Evolutionary conservation across 1,140 invertebrate species (phyloP).

Genomic region (Mesaphorura yosii): DNA sequence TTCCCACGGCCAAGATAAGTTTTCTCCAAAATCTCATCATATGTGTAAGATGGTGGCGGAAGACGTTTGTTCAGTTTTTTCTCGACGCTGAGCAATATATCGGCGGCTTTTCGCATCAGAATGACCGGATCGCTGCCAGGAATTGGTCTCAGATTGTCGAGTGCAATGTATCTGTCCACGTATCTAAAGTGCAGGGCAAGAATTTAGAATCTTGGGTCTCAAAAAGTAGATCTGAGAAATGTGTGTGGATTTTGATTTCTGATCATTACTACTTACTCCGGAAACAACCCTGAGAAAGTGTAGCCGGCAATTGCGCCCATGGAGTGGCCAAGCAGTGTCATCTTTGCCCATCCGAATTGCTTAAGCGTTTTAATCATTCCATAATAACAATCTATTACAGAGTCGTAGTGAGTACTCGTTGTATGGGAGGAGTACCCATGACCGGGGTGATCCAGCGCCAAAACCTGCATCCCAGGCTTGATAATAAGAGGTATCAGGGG

Average conservation of each 20-base stretch:
- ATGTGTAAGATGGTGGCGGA: conserved; percentile 19
- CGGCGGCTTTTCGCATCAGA: conserved; percentile 1
- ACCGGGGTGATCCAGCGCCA: conserved; percentile 30
- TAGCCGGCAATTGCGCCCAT: conserved; percentile 67
- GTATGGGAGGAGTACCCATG: conserved; percentile 71
- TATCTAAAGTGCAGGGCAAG: conserved; percentile 5
- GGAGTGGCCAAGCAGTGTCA: conserved; percentile 65
- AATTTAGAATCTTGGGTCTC: too few species aligned
- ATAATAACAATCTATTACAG: conserved; percentile 68
- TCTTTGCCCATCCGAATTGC: conserved; percentile 65
- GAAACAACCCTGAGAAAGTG: conserved; percentile 62
- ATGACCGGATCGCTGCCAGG: conserved; percentile 13
- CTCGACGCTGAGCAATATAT: conserved; percentile 15
- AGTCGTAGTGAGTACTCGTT: conserved; percentile 58
- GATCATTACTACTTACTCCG: conserved; percentile 47
- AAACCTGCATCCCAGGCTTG: conserved; percentile 7
- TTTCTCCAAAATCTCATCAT: conserved; percentile 30
- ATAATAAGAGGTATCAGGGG: conserved; percentile 32
- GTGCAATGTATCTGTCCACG: conserved; percentile 20
- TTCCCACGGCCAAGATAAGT: conserved; percentile 26
- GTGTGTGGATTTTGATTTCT: neutral
- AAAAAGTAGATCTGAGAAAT: too few species aligned
- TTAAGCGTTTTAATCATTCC: conserved; percentile 51
- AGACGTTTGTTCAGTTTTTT: conserved; percentile 8
- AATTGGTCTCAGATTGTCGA: conserved; percentile 24